Percentiles rank a stretch among this genome's conserved stretches.
phyloP scores from a whole-genome alignment of 1,140 invertebrate genomes.

The Stegodyphus dumicola region DNA sequence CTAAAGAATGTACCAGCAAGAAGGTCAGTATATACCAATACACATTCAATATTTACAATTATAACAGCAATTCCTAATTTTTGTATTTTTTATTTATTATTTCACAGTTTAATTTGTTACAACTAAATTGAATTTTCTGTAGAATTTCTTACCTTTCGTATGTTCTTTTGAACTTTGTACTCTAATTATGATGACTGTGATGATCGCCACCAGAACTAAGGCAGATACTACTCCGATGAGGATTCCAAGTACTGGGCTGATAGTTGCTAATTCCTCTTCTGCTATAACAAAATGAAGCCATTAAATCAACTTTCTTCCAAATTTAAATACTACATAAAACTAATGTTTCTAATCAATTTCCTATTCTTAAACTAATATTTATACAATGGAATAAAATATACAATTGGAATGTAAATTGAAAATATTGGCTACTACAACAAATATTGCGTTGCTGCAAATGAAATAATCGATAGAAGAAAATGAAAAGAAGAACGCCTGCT shows the following conservation, averaged over 20 bases:
- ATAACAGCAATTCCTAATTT: no score
- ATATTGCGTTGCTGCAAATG: no score
- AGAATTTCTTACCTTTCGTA: slow-evolving; percentile 27
- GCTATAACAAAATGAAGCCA: slow-evolving; percentile 46
- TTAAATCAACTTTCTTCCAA: not conserved
- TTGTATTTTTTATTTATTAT: no score
- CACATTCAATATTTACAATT: no score
- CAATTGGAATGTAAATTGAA: no score
- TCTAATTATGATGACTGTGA: slow-evolving; percentile 59
- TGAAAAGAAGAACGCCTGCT: no score
- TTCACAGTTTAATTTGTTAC: no score
- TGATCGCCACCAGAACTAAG: slow-evolving; percentile 55
- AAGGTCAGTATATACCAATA: no score
- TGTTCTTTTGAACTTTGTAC: slow-evolving; percentile 27
- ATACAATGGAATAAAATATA: not conserved
- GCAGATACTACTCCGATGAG: slow-evolving; percentile 58
- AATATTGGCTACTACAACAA: no score
- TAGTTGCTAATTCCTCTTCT: slow-evolving; percentile 33
- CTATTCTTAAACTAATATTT: not conserved
- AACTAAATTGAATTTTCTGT: no score
- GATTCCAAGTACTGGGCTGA: slow-evolving; percentile 51
- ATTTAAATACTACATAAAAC: not conserved
- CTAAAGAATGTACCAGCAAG: no score
- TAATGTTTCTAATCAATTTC: not conserved
- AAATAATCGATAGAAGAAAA: no score